Evolutionary conservation across 2,797 vertebrate species (phyloP), one percentile per base, ranked within the genome.

Genomic region (Arrhamphus sclerolepis): DNA sequence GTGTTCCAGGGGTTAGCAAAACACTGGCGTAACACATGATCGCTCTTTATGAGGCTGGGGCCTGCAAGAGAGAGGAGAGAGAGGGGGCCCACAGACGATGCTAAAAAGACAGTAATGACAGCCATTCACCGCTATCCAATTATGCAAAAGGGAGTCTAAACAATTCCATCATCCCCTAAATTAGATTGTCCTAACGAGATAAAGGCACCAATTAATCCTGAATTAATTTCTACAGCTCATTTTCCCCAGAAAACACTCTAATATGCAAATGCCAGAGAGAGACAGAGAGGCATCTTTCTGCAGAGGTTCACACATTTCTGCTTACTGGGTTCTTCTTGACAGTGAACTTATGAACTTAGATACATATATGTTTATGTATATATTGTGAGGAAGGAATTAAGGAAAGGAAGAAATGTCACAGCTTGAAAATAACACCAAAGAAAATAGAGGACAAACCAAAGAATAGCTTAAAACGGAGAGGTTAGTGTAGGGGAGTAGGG

Each of bases 191-290:
- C 95, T 98, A 98, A 98, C 95, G 96, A 98, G 96, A 98, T 98
- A 97, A 98, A 98, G 96, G 96, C 96, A 96, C 95, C 96, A 98
- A 98, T 98, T 98, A 98, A 98, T 98, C 96, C 96, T 96, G 95
- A 96, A 98, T 97, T 98, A 97, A 98, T 97, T 98, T 97, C 95
- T 96, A 97, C 95, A 97, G 96, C 96, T 96, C 96, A 97, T 97
- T 97, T 97, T 91, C 89, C 90, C 95, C 96, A 94, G 95, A 96
- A 98, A 97, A 97, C 96, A 97, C 96, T 97, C 95, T 95, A 95
- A 96, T 97, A 97, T 97, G 95, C 96, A 97, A 98, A 99, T 98
- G 94, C 94, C 94, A 95, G 94, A 90, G 94, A 95, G 94, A 95
- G 93, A 93, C 93, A 93, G 94, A 94, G 93, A 95, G 92, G 94